Evolutionary conservation across 2,113 vertebrate species (phyloP), one percentile per base, ranked within the genome.

Genomic region (Drymodes brunneopygia): DNA sequence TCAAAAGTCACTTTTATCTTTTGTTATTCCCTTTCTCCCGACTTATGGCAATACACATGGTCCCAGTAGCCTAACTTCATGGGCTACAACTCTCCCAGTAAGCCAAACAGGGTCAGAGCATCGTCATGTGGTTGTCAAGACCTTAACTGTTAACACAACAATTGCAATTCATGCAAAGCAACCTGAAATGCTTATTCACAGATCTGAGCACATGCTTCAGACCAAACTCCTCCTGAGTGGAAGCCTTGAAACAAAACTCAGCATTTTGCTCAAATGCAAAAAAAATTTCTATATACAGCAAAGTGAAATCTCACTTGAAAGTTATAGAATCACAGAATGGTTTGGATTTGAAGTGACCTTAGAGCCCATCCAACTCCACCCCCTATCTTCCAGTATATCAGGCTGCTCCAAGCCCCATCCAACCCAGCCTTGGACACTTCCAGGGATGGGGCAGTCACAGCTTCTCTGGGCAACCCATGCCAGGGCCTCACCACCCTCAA

Each of bases 11-110:
- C 22, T 72, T 86, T 38, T 47, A 1, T 44, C 40, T 89, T 67
- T 79, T 29, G 13, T 45, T 23, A 12, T 47, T 82, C 18, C 11
- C 25, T 60, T 53, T 38, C 27, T 21, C 40, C 50, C 8, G 10
- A n/a, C 4, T 44, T 62, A 45, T 0, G 0, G 45, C 42, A 70
- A 21, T 7, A 14, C 5, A 12, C 11, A 1, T 24, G 38, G 5
- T 84, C 18, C 35, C 1, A 4, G 19, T 20, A 57, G 25, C 35
- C 21, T 61, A 31, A 44, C 18, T 71, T 38, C 31, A 29, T 11
- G 53, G 38, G 10, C 50, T 80, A 29, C 22, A 69, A 31, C 29
- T 80, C 35, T 83, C 20, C 35, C 62, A 58, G 16, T 18, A 42
- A 54, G 17, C 28, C 67, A 40, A 12, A 45, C 13, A 27, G 36